phyloP scores from a whole-genome alignment of 1,140 invertebrate species.

The Bombus terrestris region DNA sequence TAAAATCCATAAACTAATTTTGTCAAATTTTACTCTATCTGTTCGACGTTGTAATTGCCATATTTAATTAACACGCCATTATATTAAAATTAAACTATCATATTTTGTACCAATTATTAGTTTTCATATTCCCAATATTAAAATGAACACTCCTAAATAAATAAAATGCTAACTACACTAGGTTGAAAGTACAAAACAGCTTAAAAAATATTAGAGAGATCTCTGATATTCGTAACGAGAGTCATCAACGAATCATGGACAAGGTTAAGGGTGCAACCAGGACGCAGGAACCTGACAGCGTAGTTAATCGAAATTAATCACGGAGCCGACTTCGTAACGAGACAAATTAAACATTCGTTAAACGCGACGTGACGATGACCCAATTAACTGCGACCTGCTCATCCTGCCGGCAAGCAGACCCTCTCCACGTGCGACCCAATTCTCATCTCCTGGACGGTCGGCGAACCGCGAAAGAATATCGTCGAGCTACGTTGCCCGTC shows the following conservation, averaged over 20 bases:
- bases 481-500: not conserved
- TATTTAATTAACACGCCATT: no score
- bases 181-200: not conserved
- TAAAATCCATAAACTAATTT: no score
- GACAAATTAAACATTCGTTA: conserved; percentile 74
- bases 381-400: conserved; percentile 62
- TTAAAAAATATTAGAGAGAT: no score
- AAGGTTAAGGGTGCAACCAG: conserved; percentile 44
- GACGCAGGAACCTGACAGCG: conserved; percentile 40
- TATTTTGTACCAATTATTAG: no score
- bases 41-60: no score
- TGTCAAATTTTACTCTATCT: no score
- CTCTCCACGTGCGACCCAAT: conserved; percentile 30
- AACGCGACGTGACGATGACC: conserved; percentile 62
- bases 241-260: conserved; percentile 33
- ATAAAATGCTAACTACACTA: not conserved
- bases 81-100: no score
- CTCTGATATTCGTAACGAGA: not conserved
- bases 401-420: conserved; percentile 32
- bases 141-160: not conserved
- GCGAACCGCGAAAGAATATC: conserved; percentile 33
- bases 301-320: conserved; percentile 75
- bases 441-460: conserved; percentile 36
- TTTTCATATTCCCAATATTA: no score
- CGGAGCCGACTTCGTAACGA: conserved; percentile 58